Conservation (phyloP, 2,113 vertebrate species). For the Mirza zaza region DNA sequence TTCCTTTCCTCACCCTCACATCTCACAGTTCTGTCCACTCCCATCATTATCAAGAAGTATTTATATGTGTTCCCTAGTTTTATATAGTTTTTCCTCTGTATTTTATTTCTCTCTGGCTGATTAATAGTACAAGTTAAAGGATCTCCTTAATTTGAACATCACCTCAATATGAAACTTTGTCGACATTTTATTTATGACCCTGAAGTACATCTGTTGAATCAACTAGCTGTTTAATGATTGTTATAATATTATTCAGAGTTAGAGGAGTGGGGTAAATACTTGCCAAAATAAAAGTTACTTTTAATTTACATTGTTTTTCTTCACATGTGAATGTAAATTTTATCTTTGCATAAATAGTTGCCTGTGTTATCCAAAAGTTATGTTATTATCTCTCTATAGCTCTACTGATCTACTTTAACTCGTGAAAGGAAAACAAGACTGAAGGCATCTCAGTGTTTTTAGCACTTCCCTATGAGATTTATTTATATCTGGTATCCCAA, state of each 20-base stretch:
- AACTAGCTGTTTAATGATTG: background rate
- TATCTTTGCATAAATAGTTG: background rate
- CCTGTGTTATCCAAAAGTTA: background rate
- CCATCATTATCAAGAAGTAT: background rate
- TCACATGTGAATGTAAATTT: background rate
- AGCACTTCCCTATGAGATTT: background rate
- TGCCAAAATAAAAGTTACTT: conserved; percentile 35
- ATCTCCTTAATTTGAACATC: background rate
- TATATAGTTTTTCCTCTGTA: background rate
- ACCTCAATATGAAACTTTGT: background rate
- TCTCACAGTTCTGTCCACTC: background rate
- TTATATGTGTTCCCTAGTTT: background rate
- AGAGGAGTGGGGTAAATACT: background rate
- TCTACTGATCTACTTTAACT: background rate
- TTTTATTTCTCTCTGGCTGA: background rate
- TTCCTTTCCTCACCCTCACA: background rate
- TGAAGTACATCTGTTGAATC: background rate
- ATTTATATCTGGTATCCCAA: conserved; percentile 4
- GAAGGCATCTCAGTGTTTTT: background rate
- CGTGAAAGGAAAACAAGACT: background rate
- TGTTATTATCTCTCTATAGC: background rate
- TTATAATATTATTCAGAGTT: background rate
- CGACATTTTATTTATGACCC: background rate
- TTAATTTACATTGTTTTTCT: conserved; percentile 43
- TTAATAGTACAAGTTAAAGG: background rate